phyloP scores from a whole-genome alignment of 2,113 vertebrate species.

The Muntiacus muntjak region DNA sequence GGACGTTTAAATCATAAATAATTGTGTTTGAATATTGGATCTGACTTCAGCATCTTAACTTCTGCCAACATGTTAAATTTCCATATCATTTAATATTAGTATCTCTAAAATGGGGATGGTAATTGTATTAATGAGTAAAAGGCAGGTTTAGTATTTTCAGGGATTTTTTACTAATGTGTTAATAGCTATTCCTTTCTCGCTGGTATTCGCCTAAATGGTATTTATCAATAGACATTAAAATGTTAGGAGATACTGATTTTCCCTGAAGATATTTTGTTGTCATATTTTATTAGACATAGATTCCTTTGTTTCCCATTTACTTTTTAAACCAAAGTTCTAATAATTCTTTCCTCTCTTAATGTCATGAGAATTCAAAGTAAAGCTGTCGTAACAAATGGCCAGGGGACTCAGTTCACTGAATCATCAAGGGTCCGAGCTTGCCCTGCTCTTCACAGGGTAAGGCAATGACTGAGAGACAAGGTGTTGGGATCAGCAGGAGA shows the following conservation, averaged over 20 bases:
- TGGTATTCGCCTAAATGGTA: neutral
- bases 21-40: neutral
- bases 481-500: neutral
- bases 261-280: neutral
- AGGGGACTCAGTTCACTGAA: neutral
- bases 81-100: neutral
- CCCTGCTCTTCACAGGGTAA: neutral
- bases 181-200: neutral
- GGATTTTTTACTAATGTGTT: neutral
- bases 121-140: neutral
- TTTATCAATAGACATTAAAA: neutral
- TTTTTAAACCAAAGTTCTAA: neutral
- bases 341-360: neutral
- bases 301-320: neutral
- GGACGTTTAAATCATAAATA: neutral
- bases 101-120: neutral
- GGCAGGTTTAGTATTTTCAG: neutral
- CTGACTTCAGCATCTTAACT: neutral
- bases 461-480: neutral
- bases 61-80: neutral
- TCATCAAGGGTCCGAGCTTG: neutral
- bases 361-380: neutral
- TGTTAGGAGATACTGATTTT: neutral
- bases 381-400: neutral
- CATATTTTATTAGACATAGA: neutral